Percentiles rank a stretch among this genome's conserved stretches.
These are phyloP conservation scores for Gymnogyps californianus DNA, from an alignment of 2,113 vertebrate species.

Conservation along the genomic window DNA sequence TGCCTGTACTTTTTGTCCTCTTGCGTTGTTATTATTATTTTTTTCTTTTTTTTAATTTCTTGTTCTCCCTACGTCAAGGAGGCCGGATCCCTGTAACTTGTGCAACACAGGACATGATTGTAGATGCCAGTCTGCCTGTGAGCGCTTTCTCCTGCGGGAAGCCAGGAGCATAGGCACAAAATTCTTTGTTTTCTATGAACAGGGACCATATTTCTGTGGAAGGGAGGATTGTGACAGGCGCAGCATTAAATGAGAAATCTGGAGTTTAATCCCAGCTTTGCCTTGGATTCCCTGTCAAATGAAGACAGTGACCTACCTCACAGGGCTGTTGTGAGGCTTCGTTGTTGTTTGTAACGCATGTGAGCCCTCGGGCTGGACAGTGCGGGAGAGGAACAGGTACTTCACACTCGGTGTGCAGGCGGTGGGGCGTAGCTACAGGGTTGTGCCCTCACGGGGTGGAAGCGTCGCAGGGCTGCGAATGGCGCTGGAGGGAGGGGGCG, in stretches of 20 bases:
- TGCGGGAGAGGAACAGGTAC: not conserved
- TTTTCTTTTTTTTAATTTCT: not conserved
- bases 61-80: not conserved
- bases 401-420: not conserved
- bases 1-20: not conserved
- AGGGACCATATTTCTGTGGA: conserved; percentile 10
- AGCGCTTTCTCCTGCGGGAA: not conserved
- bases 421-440: not conserved
- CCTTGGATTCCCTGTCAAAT: conserved; percentile 12
- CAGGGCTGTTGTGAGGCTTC: conserved; percentile 39
- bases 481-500: not conserved
- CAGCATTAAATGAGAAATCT: not conserved
- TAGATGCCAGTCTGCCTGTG: not conserved
- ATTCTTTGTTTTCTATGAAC: not conserved
- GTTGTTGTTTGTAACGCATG: not conserved
- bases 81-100: not conserved
- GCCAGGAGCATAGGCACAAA: conserved; percentile 7
- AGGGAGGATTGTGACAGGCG: not conserved
- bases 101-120: not conserved
- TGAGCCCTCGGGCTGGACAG: not conserved
- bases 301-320: conserved; percentile 43
- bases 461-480: fast-evolving
- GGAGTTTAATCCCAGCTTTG: not conserved
- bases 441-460: not conserved
- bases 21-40: not conserved